Evolutionary conservation across 2,113 vertebrate genomes (phyloP).

Genomic region (Clupea harengus): DNA sequence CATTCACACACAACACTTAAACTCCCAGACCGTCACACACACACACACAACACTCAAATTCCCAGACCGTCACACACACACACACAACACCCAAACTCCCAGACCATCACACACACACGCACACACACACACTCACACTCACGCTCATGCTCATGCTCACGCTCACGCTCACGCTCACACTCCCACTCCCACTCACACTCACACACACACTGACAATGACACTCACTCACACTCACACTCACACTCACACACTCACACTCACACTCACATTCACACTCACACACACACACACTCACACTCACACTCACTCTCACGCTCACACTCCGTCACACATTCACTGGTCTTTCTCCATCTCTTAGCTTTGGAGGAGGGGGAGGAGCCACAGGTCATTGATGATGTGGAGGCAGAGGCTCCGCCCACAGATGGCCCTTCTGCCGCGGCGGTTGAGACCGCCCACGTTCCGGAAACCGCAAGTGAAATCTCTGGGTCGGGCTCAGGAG

Average conservation of each 20-base stretch:
- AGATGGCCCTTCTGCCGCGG: conserved; percentile 29
- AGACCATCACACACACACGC: neutral
- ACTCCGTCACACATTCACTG: neutral
- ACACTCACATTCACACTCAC: neutral
- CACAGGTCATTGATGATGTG: conserved; percentile 50
- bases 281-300: conserved; percentile 1
- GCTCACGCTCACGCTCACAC: neutral
- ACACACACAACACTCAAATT: no score
- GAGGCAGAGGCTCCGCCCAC: conserved; percentile 32
- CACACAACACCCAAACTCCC: neutral
- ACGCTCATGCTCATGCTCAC: neutral
- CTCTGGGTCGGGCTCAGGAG: conserved; percentile 51
- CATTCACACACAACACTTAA: neutral
- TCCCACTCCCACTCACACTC: neutral
- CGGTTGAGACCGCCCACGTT: no score
- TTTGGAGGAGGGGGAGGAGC: conserved; percentile 56
- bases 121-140: neutral
- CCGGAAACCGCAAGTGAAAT: conserved; percentile 40
- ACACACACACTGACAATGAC: neutral
- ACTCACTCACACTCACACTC: no score
- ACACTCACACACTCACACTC: no score
- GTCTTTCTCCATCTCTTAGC: conserved; percentile 48
- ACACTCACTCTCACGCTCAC: neutral
- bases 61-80: no score
- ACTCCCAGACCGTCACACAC: neutral